phyloP scores from a whole-genome alignment of 1,140 invertebrate species.

The Drosophila sturtevanti region DNA sequence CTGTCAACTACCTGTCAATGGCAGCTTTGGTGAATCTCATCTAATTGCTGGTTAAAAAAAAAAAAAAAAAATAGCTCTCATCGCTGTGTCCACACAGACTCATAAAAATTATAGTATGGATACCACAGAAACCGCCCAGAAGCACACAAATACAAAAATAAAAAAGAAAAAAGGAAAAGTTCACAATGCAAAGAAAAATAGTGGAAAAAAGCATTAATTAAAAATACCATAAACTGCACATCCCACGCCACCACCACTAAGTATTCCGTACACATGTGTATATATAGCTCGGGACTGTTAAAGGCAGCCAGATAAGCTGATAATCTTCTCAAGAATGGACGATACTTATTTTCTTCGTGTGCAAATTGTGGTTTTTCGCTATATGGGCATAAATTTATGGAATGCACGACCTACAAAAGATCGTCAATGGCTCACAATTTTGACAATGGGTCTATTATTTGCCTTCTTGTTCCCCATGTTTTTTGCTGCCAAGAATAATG shows the following conservation, averaged over 20 bases:
- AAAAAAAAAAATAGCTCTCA: not conserved
- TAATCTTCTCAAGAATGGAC: slow-evolving; percentile 19
- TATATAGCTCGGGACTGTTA: not conserved
- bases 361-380: slow-evolving; percentile 49
- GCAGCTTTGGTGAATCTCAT: slow-evolving; percentile 54
- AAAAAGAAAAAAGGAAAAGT: not conserved
- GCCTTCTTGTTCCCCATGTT: slow-evolving; percentile 44
- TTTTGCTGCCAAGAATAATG: slow-evolving; percentile 33
- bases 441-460: slow-evolving; percentile 27
- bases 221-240: no score
- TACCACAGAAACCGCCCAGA: slow-evolving; percentile 31
- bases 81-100: slow-evolving; percentile 18
- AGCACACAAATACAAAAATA: not conserved
- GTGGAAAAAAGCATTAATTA: not conserved
- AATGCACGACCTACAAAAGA: slow-evolving; percentile 29
- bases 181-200: not conserved
- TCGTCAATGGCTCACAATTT: slow-evolving; percentile 28
- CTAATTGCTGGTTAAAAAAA: slow-evolving; percentile 38
- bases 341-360: slow-evolving; percentile 42
- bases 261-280: not conserved
- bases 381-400: slow-evolving; percentile 61
- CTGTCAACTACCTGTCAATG: slow-evolving; percentile 57
- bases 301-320: not conserved
- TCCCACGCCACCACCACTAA: not conserved
- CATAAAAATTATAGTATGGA: slow-evolving; percentile 58